A percentile compares a stretch with the other conserved stretches of the same genome.
Evolutionary conservation across 2,113 vertebrate species (phyloP).

Genomic region (Apteryx owenii): DNA sequence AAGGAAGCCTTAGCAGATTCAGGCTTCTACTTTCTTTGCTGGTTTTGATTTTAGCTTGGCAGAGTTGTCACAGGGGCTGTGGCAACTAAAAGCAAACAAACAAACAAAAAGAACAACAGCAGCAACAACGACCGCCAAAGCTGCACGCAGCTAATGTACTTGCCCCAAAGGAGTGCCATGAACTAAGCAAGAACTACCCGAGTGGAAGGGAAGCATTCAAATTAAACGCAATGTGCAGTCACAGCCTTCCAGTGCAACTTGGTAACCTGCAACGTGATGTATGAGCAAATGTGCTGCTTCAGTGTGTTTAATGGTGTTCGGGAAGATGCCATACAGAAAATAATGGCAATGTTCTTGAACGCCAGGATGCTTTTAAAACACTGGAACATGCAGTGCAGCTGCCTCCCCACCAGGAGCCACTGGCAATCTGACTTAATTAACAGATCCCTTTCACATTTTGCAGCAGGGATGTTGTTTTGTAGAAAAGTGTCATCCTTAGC

Average conservation of each 20-base stretch:
- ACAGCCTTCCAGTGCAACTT: not conserved
- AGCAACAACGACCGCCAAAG: not conserved
- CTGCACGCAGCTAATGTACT: not conserved
- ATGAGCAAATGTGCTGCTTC: fast-evolving
- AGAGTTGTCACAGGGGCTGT: not conserved
- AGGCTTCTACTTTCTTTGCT: not conserved
- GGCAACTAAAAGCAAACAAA: not conserved
- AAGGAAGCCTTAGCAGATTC: not conserved
- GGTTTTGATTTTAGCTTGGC: not conserved
- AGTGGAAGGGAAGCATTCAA: not conserved
- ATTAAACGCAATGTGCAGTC: fast-evolving
- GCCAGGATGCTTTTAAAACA: conserved; percentile 25
- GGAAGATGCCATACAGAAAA: not conserved
- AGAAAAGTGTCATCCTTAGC: not conserved
- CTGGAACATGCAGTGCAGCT: not conserved
- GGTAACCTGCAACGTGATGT: not conserved
- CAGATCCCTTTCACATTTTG: not conserved
- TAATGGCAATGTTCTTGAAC: not conserved
- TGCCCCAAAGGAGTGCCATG: too few relatives aligned
- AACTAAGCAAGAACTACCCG: not conserved
- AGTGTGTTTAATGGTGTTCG: fast-evolving
- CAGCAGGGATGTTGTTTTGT: conserved; percentile 12
- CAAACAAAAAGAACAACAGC: too few relatives aligned
- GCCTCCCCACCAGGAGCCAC: conserved; percentile 28
- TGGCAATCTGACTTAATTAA: conserved; percentile 22